Evolutionary conservation across 2,888 invertebrate genomes (phyloP).

Genomic region (Scaptomyza parva): DNA sequence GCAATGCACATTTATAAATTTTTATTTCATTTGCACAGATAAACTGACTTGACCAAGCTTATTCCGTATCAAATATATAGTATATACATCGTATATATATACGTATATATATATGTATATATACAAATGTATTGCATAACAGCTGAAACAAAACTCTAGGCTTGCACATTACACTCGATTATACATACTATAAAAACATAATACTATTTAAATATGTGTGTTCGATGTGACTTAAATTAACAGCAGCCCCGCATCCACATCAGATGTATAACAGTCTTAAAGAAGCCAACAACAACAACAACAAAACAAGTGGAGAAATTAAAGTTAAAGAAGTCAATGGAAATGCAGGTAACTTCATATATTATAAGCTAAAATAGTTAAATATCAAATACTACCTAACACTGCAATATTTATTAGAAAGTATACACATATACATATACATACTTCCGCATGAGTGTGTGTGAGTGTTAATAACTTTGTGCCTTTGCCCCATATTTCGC

Average conservation of each 20-base stretch:
- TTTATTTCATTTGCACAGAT: neutral
- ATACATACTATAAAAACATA: too few species aligned
- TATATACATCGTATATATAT: too few species aligned
- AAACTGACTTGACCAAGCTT: neutral
- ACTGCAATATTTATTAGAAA: slow-evolving; percentile 21
- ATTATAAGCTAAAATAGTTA: neutral
- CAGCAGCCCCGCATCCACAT: neutral
- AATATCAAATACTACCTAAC: slow-evolving; percentile 31
- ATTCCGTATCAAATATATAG: neutral
- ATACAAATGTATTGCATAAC: too few species aligned
- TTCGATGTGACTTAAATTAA: neutral
- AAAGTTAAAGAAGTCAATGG: slow-evolving; percentile 5
- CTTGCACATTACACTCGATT: too few species aligned
- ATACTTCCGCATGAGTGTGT: too few species aligned
- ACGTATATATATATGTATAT: too few species aligned
- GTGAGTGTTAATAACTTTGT: too few species aligned
- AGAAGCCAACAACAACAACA: neutral
- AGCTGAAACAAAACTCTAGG: too few species aligned
- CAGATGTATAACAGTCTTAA: neutral
- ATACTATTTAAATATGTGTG: too few species aligned
- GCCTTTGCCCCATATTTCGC: too few species aligned
- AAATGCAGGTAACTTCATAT: neutral
- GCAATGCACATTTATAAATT: too few species aligned
- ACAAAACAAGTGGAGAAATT: neutral
- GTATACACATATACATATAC: neutral